Base-by-base conservation (phyloP, 92 coral and sea anemone species). In the Palythoa grandis region DNA sequence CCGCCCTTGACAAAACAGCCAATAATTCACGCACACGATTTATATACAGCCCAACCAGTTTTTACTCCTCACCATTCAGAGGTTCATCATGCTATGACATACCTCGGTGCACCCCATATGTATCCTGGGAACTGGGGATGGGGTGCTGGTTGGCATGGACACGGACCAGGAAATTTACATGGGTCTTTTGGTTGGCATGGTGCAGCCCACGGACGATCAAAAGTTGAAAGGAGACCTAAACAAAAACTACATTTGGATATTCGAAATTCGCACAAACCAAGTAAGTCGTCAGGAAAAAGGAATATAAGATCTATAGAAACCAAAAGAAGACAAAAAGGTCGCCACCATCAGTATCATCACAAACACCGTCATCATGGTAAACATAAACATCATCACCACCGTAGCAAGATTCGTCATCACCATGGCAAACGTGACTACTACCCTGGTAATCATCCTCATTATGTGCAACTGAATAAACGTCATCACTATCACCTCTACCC, bases 1-100 rank as follows among this genome's bases (percentile, higher is more conserved):
- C 91, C 99, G 3, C 99, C 99, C 1, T 86, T 97, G 93, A 88
- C 86, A n/a, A 91, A 87, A 47, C 99, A 97, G 47, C 98, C 95
- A 16, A 85, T 97, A 2, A 68, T 88, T 35, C 88, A 95, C 24
- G 91, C 99, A 10, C 95, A 92, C 66, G 99, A 97, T 57, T 52
- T 90, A 39, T 97, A 97, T 75, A 63, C 56, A 3, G 93, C 98
- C 11, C 98, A 97, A 22, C 92, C 93, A 16, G 89, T 88, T 69
- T 95, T 86, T 66, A 92, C 90, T 11, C 99, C 98, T 7, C 89
- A 94, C 29, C 77, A 82, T 47, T 92, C 95, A 57, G 84, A 82
- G 20, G 60, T 92, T 14, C 90, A 90, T n/a, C 99, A 97, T 89
- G 90, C 79, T 3, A 89, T 89, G 25, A 88, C 97, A 24, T 97